Evolutionary conservation across 2,797 vertebrate genomes (phyloP), one percentile per base, ranked within the genome.

Genomic region (Neomorphus geoffroyi): DNA sequence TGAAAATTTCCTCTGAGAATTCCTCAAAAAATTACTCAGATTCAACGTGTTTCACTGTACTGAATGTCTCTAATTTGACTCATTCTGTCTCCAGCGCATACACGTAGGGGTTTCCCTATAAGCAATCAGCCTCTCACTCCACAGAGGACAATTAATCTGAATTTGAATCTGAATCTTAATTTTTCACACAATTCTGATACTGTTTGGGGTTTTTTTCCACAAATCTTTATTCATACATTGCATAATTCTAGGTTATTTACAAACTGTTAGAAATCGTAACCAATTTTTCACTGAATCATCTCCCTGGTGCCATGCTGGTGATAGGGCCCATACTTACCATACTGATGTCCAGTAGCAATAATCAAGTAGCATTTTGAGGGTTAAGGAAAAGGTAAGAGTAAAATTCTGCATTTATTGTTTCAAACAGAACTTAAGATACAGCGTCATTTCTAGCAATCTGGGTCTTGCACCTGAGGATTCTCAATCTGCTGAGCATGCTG

Each of bases 61-160:
- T 69, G 57, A 53, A 65, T 85, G 72, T 57, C 88, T 93, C 90
- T 61, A 70, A 28, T 37, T 86, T 92, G 51, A 48, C 37, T 64
- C 71, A 69, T 91, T 94, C 92, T 93, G 62, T 92, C 90, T 70
- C 43, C 61, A 28, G 86, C 75, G 84, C 30, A 80, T 80, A 80
- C 69, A 30, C 75, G 72, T 81, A 91, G 56, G 50, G 58, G 33
- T 92, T 94, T 84, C 67, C 43, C 77, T 89, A 86, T 93, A 77
- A 90, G 30, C 57, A 74, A 67, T 72, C 50, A 86, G 21, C n/a
- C 54, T 60, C 15, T 15, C 80, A 53, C 69, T 94, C 72, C 84
- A 7, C 13, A 23, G 65, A 43, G 46, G 37, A 56, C n/a, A 86
- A 32, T 43, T 91, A 61, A 93, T 92, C 91, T 96, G 62, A 73